Percentiles rank a stretch among this genome's conserved stretches.
phyloP scores from a whole-genome alignment of 2,797 vertebrate species.

The Agapornis canus region DNA sequence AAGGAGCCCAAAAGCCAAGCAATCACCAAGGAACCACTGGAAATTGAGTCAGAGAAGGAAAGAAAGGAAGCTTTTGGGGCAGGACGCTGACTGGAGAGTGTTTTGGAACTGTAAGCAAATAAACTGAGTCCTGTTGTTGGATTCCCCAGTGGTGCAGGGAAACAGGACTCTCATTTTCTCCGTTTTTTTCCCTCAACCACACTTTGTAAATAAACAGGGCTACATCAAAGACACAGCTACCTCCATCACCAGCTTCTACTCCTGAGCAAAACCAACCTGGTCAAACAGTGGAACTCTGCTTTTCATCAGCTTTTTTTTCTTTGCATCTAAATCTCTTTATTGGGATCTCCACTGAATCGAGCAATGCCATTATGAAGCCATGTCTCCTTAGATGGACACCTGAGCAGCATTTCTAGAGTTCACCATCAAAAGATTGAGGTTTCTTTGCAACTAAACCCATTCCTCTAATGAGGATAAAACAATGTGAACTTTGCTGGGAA shows the following conservation, averaged over 20 bases:
- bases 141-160: neutral
- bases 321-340: neutral
- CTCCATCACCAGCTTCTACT: neutral
- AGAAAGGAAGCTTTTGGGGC: constrained; percentile 37
- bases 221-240: constrained; percentile 21
- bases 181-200: neutral
- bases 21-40: neutral
- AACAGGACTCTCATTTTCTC: constrained; percentile 28
- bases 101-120: constrained; percentile 44
- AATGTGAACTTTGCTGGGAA: neutral
- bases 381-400: neutral
- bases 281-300: neutral
- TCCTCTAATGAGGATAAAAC: neutral
- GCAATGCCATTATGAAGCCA: neutral
- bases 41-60: neutral
- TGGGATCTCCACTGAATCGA: neutral
- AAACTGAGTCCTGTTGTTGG: constrained; percentile 30
- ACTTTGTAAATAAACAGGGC: constrained; percentile 29
- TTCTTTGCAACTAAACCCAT: neutral
- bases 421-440: neutral
- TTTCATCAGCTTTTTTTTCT: neutral
- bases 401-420: neutral
- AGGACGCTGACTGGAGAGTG: neutral
- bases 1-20: neutral
- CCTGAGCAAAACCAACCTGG: neutral